Conservation (phyloP, 2,888 invertebrate genomes). For the Stenodema calcarata region DNA sequence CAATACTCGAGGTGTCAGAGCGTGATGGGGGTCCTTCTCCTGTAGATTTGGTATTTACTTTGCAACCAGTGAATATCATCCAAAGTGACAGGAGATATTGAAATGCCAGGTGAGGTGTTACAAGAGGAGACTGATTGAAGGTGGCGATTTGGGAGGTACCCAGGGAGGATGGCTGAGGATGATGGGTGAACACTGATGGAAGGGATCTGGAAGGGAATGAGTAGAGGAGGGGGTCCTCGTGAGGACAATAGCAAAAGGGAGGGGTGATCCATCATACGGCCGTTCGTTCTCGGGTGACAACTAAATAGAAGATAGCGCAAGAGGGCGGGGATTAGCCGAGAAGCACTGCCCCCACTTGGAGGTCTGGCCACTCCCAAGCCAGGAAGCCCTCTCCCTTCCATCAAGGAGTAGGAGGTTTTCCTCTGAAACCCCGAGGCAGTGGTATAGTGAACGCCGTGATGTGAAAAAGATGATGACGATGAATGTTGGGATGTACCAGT, state of each 20-base stretch:
- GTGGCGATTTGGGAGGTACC: conserved; percentile 37
- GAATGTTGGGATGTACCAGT: conserved; percentile 71
- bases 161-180: conserved; percentile 5
- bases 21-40: neutral
- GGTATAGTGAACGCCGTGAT: conserved; percentile 41
- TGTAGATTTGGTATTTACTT: conserved; percentile 21
- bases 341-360: neutral
- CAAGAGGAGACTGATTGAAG: conserved; percentile 38
- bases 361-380: neutral
- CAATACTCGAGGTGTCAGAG: neutral
- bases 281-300: conserved; percentile 54
- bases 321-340: conserved; percentile 47
- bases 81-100: conserved; percentile 16
- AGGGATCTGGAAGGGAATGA: neutral
- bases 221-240: conserved; percentile 1
- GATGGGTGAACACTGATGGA: neutral
- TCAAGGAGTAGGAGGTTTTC: neutral
- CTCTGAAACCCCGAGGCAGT: neutral
- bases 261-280: conserved; percentile 55
- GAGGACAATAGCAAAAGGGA: conserved; percentile 36
- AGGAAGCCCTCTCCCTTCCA: neutral
- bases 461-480: conserved; percentile 62
- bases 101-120: conserved; percentile 31
- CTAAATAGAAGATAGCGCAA: conserved; percentile 56
- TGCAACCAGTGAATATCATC: neutral